Percentiles rank a stretch among this genome's conserved stretches.
Evolutionary conservation across 2,888 invertebrate species (phyloP).

Genomic region (Ctenicera cuprea): DNA sequence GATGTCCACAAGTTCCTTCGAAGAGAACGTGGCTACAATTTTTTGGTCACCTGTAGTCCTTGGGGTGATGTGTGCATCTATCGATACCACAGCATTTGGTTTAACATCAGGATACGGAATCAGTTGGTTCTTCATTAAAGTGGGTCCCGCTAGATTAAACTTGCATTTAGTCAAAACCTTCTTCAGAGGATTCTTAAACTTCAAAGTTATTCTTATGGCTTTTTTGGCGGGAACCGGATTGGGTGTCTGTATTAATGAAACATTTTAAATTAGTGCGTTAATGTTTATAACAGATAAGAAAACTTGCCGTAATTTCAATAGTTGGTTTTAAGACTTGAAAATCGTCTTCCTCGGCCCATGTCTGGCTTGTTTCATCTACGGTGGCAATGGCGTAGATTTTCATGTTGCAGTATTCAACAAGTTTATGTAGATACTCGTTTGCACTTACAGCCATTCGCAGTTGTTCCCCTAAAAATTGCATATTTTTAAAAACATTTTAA

Average conservation of each 20-base stretch:
- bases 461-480: slow-evolving; percentile 73
- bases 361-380: slow-evolving; percentile 87
- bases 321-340: slow-evolving; percentile 86
- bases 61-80: slow-evolving; percentile 78
- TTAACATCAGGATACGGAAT: slow-evolving; percentile 76
- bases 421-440: slow-evolving; percentile 84
- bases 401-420: slow-evolving; percentile 88
- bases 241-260: slow-evolving; percentile 74
- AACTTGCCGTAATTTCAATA: slow-evolving; percentile 79
- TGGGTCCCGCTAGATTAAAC: slow-evolving; percentile 83
- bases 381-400: slow-evolving; percentile 86
- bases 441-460: slow-evolving; percentile 76
- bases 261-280: too few relatives aligned
- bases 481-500: background rate
- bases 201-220: slow-evolving; percentile 75
- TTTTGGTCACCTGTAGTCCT: slow-evolving; percentile 79
- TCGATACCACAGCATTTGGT: slow-evolving; percentile 75
- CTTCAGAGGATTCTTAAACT: slow-evolving; percentile 83
- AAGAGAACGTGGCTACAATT: slow-evolving; percentile 83
- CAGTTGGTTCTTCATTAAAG: slow-evolving; percentile 77
- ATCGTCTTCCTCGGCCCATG: slow-evolving; percentile 89
- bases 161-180: slow-evolving; percentile 79
- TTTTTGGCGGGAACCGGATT: slow-evolving; percentile 75
- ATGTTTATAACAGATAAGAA: slow-evolving; percentile 2
- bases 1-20: slow-evolving; percentile 81